Base-by-base conservation (phyloP, 2,888 invertebrate species). In the Clanis bilineata region DNA sequence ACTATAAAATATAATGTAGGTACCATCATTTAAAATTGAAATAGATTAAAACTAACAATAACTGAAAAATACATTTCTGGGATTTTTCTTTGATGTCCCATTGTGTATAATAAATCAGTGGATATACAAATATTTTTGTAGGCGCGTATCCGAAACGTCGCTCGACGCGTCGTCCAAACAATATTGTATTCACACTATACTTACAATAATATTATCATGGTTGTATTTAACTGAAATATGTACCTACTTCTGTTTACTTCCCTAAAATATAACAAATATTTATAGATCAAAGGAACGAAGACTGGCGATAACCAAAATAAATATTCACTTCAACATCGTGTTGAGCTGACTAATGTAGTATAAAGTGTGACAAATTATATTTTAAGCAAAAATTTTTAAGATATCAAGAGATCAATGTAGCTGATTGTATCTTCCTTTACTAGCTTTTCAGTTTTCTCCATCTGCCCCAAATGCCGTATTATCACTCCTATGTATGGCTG, bases 11-110 rank as follows among this genome's bases (percentile, higher is more conserved):
- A n/a, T n/a, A n/a, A n/a, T n/a, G n/a, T n/a, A n/a, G n/a, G n/a
- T n/a, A n/a, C n/a, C n/a, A n/a, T n/a, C n/a, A 5, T 45, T 23
- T 23, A 45, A 6, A 32, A 32, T 32, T 12, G 9, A 32, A 51
- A 51, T 51, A 51, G 32, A 28, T 51, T 9, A 15, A 28, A 41
- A 32, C 15, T 32, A 51, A 45, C 45, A 45, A 45, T 3, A 32
- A 18, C 10, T 0, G 28, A 18, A 18, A 9, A 28, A 18, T 10
- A 28, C 51, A 10, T 2, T 18, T 28, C 15, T 10, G 18, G 10
- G 51, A 32, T 32, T 32, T 47, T 32, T 18, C 51, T 51, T 51
- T 51, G 51, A 51, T 51, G 51, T 51, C 51, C 51, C 32, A 51
- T 51, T 51, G 51, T 51, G 10, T 51, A 32, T 51, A 51, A 51